Conservation (phyloP, 2,888 invertebrate genomes). For the Apotomis betuletana region DNA sequence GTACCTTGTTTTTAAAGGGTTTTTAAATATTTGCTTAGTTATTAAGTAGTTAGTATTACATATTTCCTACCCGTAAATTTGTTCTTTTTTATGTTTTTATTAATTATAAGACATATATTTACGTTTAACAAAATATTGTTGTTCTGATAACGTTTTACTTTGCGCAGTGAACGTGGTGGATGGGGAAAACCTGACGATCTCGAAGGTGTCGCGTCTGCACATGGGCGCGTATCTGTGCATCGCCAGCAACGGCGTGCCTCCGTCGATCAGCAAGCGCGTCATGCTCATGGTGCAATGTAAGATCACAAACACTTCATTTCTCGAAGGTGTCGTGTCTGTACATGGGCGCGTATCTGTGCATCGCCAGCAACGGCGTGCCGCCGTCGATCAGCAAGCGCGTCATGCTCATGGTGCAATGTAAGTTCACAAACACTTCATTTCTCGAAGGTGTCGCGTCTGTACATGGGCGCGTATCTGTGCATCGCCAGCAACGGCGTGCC, state of each 20-base stretch:
- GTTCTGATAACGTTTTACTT: slow-evolving; percentile 41
- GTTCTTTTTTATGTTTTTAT: background rate
- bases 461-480: slow-evolving; percentile 85
- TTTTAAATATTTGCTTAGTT: no score
- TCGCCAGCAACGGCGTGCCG: slow-evolving; percentile 96
- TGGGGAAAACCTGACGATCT: slow-evolving; percentile 93
- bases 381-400: slow-evolving; percentile 95
- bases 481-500: slow-evolving; percentile 97
- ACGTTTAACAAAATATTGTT: background rate
- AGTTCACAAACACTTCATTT: slow-evolving; percentile 75
- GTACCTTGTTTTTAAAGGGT: no score
- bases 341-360: slow-evolving; percentile 85
- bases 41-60: no score
- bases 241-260: slow-evolving; percentile 96
- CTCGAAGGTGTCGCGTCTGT: slow-evolving; percentile 89
- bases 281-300: slow-evolving; percentile 92
- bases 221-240: slow-evolving; percentile 97
- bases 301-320: slow-evolving; percentile 66
- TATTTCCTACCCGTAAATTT: no score
- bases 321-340: slow-evolving; percentile 90
- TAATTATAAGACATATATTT: background rate
- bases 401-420: slow-evolving; percentile 92
- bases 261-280: slow-evolving; percentile 93
- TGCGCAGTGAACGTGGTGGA: slow-evolving; percentile 93
- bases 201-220: slow-evolving; percentile 94